Conservation (phyloP, 92 coral and sea anemone species). For the Parazoanthus atlanticus region DNA sequence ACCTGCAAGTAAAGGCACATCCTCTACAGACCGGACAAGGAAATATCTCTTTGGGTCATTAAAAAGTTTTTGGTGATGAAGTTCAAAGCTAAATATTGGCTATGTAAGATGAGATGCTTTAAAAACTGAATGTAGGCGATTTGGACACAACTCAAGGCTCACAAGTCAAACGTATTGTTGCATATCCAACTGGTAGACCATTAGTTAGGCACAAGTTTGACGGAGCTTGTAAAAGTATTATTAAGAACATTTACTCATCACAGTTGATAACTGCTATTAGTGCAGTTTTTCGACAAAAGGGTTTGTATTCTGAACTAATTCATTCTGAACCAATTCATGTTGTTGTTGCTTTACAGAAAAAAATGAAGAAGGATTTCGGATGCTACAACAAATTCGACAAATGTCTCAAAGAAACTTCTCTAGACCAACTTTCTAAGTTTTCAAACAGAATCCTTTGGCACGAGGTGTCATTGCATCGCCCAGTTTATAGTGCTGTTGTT, state of each 20-base stretch:
- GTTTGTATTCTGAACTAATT: not conserved
- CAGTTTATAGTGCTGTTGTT: constrained; percentile 10
- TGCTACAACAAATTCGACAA: constrained; percentile 15
- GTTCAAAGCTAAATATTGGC: not conserved
- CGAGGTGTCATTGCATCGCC: constrained; percentile 36
- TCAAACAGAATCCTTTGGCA: constrained; percentile 33
- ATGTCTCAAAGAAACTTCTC: constrained; percentile 11
- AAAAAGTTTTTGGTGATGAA: too few relatives aligned
- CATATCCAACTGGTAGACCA: not conserved
- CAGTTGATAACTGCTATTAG: not conserved
- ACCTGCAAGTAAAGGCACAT: too few relatives aligned
- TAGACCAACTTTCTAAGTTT: constrained; percentile 35
- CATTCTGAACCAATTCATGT: too few relatives aligned
- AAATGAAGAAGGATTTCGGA: not conserved
- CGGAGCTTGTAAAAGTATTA: not conserved
- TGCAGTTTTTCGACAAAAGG: not conserved
- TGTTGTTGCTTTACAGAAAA: not conserved
- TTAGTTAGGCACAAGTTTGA: not conserved
- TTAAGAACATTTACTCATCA: not conserved
- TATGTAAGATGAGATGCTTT: not conserved
- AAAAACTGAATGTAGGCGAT: not conserved
- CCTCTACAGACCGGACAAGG: too few relatives aligned
- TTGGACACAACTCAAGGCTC: not conserved
- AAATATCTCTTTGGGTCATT: too few relatives aligned
- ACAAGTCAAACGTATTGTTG: not conserved